phyloP scores from a whole-genome alignment of 2,797 vertebrate genomes.

The Chrosomus eos region DNA sequence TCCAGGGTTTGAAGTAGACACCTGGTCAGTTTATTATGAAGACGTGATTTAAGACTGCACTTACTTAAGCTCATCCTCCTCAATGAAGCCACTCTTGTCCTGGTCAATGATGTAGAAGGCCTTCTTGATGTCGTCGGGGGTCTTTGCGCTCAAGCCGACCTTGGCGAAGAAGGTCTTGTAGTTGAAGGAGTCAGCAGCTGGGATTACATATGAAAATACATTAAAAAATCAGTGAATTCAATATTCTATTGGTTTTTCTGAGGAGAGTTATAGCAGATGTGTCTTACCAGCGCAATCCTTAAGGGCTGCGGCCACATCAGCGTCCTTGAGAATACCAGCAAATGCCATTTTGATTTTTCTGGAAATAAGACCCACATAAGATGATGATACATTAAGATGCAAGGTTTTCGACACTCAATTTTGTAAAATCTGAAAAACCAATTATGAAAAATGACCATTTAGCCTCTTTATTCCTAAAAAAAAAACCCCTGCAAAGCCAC shows the following conservation, averaged over 20 bases:
- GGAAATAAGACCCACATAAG: conserved; percentile 36
- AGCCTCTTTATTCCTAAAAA: background rate
- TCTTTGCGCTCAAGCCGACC: conserved; percentile 72
- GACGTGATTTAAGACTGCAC: background rate
- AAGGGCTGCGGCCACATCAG: conserved; percentile 73
- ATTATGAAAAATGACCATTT: background rate
- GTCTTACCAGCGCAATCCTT: conserved; percentile 72
- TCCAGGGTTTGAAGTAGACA: conserved; percentile 10
- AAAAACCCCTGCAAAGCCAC: too few relatives aligned
- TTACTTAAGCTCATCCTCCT: conserved; percentile 77
- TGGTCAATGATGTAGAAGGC: conserved; percentile 73
- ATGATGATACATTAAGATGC: background rate
- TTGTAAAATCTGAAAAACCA: too few relatives aligned
- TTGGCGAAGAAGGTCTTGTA: conserved; percentile 76
- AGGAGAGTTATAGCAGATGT: background rate
- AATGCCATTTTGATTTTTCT: conserved; percentile 70
- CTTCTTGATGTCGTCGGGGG: conserved; percentile 67
- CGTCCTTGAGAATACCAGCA: conserved; percentile 73
- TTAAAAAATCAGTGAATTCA: background rate
- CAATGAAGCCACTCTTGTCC: conserved; percentile 73
- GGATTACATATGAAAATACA: background rate
- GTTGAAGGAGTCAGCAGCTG: conserved; percentile 74
- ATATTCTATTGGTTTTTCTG: background rate
- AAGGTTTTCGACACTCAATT: too few relatives aligned
- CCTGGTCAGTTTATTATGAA: background rate